phyloP scores from a whole-genome alignment of 2,113 vertebrate species.

The Heterotilapia buettikoferi region DNA sequence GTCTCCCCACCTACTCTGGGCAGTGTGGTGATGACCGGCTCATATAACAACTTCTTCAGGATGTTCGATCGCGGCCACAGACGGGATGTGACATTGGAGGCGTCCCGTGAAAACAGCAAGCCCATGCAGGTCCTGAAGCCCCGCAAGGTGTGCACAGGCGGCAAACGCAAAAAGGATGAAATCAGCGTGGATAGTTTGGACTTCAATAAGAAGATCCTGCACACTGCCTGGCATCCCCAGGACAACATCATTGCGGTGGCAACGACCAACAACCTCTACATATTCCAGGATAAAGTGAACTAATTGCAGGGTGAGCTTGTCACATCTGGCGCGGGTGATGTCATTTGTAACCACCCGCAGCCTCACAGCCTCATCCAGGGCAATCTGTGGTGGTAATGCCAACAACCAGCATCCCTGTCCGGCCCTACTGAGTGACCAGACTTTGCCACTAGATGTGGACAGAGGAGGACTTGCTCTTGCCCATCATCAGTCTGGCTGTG shows the following conservation, averaged over 20 bases:
- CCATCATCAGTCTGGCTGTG: slow-evolving; percentile 40
- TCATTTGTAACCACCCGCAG: slow-evolving; percentile 3
- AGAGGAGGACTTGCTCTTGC: slow-evolving; percentile 43
- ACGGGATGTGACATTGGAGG: slow-evolving; percentile 90
- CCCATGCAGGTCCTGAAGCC: slow-evolving; percentile 91
- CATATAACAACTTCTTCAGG: slow-evolving; percentile 99
- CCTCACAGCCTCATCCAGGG: slow-evolving; percentile 8
- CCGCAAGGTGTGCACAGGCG: slow-evolving; percentile 90
- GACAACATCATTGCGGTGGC: slow-evolving; percentile 98
- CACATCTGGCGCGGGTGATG: not conserved
- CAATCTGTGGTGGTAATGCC: slow-evolving; percentile 21
- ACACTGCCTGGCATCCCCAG: slow-evolving; percentile 98
- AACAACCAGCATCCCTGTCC: slow-evolving; percentile 31
- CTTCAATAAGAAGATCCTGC: slow-evolving; percentile 99
- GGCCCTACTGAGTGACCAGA: slow-evolving; percentile 34
- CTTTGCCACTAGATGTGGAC: slow-evolving; percentile 57
- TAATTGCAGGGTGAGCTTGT: slow-evolving; percentile 56
- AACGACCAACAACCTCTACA: slow-evolving; percentile 99
- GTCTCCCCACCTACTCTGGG: not conserved
- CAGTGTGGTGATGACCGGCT: slow-evolving; percentile 97
- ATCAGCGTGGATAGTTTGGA: slow-evolving; percentile 98
- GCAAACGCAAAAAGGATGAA: slow-evolving; percentile 98
- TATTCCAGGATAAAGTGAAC: slow-evolving; percentile 99
- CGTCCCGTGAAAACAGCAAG: slow-evolving; percentile 94
- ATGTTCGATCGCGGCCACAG: slow-evolving; percentile 94